Conservation (phyloP, 2,797 vertebrate genomes). For the Tapirus indicus region DNA sequence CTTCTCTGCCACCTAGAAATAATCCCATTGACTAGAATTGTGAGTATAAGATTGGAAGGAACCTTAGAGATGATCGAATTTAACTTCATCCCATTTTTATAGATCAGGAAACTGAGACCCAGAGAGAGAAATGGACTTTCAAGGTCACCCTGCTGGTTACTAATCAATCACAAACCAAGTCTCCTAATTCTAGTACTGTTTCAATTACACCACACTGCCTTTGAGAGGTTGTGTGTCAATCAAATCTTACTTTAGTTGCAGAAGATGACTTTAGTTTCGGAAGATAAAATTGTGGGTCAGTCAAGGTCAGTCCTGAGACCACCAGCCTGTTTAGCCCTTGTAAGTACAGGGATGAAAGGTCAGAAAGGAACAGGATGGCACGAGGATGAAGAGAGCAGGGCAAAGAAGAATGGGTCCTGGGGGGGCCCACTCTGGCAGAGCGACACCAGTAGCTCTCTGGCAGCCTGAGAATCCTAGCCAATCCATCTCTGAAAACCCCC, state of each 20-base stretch:
- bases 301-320: neutral
- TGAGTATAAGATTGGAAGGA: neutral
- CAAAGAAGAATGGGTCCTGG: neutral
- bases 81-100: slow-evolving; percentile 22
- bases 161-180: neutral
- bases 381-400: neutral
- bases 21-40: neutral
- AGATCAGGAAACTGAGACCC: slow-evolving; percentile 19
- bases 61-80: neutral
- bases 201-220: neutral
- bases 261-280: neutral
- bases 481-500: neutral
- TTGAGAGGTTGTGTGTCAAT: neutral
- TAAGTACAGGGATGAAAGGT: neutral
- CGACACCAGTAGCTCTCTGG: neutral
- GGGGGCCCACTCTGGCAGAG: neutral
- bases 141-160: neutral
- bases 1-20: neutral
- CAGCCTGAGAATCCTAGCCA: neutral
- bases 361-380: neutral
- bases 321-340: neutral
- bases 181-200: neutral
- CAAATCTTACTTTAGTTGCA: neutral
- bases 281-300: neutral
- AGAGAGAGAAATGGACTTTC: slow-evolving; percentile 12